Conservation (phyloP, 2,888 invertebrate species). For the Entomobrya multifasciata region DNA sequence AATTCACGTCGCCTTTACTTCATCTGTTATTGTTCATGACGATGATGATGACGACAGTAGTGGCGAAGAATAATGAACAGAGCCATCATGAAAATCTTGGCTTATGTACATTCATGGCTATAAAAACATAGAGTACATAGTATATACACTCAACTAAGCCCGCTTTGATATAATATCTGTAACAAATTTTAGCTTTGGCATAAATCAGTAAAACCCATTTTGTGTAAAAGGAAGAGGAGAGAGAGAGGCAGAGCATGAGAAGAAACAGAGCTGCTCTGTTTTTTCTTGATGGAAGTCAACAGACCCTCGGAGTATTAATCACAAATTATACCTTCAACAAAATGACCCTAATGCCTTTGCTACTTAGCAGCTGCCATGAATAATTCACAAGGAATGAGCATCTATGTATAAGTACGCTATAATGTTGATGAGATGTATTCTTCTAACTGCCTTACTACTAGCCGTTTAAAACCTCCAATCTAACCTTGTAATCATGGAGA, state of each 20-base stretch:
- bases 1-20: slow-evolving; percentile 11
- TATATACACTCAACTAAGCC: too few species aligned
- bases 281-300: slow-evolving; percentile 66
- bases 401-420: slow-evolving; percentile 42
- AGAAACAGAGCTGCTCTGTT: slow-evolving; percentile 43
- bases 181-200: background rate
- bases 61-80: slow-evolving; percentile 66
- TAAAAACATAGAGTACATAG: slow-evolving; percentile 17
- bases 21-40: slow-evolving; percentile 12
- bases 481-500: background rate
- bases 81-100: slow-evolving; percentile 48
- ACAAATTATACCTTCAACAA: slow-evolving; percentile 71
- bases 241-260: slow-evolving; percentile 10
- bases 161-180: slow-evolving; percentile 15
- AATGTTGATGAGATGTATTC: slow-evolving; percentile 56
- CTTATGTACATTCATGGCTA: slow-evolving; percentile 9
- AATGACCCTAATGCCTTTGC: slow-evolving; percentile 73
- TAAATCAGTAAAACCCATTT: background rate
- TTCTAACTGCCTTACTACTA: background rate
- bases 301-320: slow-evolving; percentile 70
- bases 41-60: slow-evolving; percentile 20
- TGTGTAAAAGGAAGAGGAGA: background rate
- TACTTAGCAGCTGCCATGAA: slow-evolving; percentile 74
- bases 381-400: slow-evolving; percentile 69
- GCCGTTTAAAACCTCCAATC: slow-evolving; percentile 40